Evolutionary conservation across 1,140 invertebrate species (phyloP), one percentile per base, ranked within the genome.

Genomic region (Drosophila navojoa): DNA sequence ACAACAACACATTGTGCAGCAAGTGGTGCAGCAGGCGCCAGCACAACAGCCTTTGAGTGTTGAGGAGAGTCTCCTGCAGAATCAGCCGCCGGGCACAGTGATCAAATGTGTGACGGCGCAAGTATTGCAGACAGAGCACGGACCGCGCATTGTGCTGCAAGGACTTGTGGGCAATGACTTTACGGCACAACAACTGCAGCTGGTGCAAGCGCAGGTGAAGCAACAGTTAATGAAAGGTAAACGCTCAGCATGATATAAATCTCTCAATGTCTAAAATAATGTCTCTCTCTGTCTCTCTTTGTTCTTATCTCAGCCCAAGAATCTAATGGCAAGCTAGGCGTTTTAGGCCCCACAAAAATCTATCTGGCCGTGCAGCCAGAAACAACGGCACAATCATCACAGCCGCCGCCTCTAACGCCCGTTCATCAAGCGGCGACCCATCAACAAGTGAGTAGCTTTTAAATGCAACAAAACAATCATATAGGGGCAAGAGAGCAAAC

Each of bases 121-220:
- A 92, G 96, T 97, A 11, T 96, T 97, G 78, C 96, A 96, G 90
- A 97, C 96, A 0, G 94, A 94, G 38, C 95, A 96, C 76, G 96
- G 96, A 0, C 96, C 96, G 3, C 93, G 96, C 63, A 97, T 98
- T 71, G 96, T 97, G 4, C 85, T 97, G 15, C 96, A 97, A 91
- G 96, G 96, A 5, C 91, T 97, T 4, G 95, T 96, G 68, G 96
- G 96, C 0, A 95, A 96, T 52, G 95, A 96, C 71, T 95, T 97
- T 68, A 96, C 96, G 0, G 95, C 94, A 2, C 95, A 96, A 67
- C 96, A 97, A 91, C 82, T 97, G 53, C 94, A 95, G 0, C 93
- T 96, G 66, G 96, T 97, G 0, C 96, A 97, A 80, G 95, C 96
- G 77, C 96, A 97, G 93, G 96, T 97, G 1, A 97, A 97, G 92